Base-by-base conservation (phyloP, 2,888 invertebrate species). In the Brachyptera putata region DNA sequence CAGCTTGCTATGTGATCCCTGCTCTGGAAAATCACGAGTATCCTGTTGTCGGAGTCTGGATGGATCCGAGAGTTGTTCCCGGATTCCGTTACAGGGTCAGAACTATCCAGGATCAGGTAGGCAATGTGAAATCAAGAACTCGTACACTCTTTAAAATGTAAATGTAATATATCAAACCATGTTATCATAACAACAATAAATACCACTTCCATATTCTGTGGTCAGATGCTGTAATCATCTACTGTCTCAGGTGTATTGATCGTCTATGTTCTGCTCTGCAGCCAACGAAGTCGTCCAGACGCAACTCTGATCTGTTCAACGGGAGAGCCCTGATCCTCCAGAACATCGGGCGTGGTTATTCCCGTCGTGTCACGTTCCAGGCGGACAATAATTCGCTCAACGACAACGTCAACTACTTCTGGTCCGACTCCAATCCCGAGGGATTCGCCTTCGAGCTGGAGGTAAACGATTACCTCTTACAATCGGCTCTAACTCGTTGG, bases 41-140 rank as follows among this genome's bases (percentile, higher is more conserved):
- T 71, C 85, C 86, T 0, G 85, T 84, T 56, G 79, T 85, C 69
- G 89, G 89, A 56, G 84, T 87, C 58, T 86, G 84, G 74, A 81
- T 89, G 66, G 87, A 89, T 75, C 80, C 81, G 59, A 77, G 85
- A 59, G 83, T 89, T 64, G 77, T 84, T 66, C 84, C 87, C 65
- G 89, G 89, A 66, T 89, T 87, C 78, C 79, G 82, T 72, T 89
- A 89, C 79, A 81, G 83, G 75, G 84, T 87, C 64, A 79, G 84
- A 69, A 83, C 84, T 1, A 78, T 86, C 72, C 81, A 65, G 25
- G 66, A 68, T 7, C 61, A 82, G 74, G 79, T 79, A n/a, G n/a
- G 71, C 69, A 57, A 43, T 55, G 18, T 25, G n/a, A n/a, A n/a
- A n/a, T n/a, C n/a, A n/a, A n/a, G n/a, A n/a, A n/a, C n/a, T n/a